phyloP scores from a whole-genome alignment of 1,140 invertebrate species.

The Camponotus floridanus region DNA sequence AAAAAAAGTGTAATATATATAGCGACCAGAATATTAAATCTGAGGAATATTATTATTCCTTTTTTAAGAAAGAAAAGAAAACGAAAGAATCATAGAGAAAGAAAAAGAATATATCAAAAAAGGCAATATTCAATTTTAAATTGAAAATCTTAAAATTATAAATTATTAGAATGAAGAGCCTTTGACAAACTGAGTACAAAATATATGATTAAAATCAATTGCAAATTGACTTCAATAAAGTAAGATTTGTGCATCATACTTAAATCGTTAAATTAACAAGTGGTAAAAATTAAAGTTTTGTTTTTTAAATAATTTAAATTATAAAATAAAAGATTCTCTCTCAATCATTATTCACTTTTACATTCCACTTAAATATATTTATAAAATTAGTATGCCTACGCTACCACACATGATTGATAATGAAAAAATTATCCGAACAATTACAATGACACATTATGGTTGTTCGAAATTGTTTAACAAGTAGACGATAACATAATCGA shows the following conservation, averaged over 20 bases:
- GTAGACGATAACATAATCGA: background rate
- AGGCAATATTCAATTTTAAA: too few species aligned
- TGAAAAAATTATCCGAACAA: background rate
- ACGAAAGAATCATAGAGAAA: background rate
- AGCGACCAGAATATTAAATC: background rate
- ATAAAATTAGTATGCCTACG: background rate
- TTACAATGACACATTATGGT: background rate
- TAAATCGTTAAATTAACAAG: background rate
- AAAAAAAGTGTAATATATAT: background rate
- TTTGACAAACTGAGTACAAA: background rate
- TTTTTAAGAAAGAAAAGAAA: background rate
- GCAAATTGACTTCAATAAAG: conserved; percentile 1
- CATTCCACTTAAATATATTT: background rate
- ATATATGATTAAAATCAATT: background rate
- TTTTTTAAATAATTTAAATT: background rate
- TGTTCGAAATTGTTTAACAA: background rate
- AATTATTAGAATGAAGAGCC: background rate
- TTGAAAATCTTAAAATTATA: background rate
- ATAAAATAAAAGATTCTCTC: background rate
- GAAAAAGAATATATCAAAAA: background rate
- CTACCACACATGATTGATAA: background rate
- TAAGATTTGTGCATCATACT: background rate
- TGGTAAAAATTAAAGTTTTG: background rate
- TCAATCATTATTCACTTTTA: background rate
- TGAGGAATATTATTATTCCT: background rate